Evolutionary conservation across 1,140 invertebrate species (phyloP).

Genomic region (Cydia splendana): DNA sequence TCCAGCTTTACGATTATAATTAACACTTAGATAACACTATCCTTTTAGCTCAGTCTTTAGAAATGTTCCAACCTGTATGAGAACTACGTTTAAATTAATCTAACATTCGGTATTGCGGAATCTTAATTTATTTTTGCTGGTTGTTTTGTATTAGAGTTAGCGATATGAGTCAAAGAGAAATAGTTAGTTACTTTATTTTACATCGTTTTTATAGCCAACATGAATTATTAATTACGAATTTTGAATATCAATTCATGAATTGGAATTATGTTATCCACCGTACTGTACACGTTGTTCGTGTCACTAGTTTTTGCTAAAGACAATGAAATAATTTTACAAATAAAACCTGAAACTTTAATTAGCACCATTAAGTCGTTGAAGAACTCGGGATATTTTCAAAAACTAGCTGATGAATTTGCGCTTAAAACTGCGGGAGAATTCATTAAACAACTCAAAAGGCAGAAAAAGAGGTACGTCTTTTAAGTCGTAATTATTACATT

Average conservation of each 20-base stretch:
- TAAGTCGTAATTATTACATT: constrained; percentile 34
- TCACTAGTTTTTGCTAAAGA: neutral
- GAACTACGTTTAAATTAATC: no score
- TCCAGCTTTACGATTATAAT: no score
- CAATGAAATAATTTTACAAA: constrained; percentile 37
- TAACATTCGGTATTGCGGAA: no score
- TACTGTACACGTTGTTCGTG: constrained; percentile 8
- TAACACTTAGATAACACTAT: no score
- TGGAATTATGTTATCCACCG: neutral
- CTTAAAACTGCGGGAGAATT: constrained; percentile 47
- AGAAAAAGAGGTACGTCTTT: constrained; percentile 30
- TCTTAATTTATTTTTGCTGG: neutral
- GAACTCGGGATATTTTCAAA: constrained; percentile 44
- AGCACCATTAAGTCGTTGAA: constrained; percentile 45
- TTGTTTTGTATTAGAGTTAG: neutral
- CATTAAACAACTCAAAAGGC: constrained; percentile 45
- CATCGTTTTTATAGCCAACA: neutral
- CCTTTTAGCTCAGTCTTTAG: no score
- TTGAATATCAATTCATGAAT: neutral
- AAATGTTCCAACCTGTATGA: no score
- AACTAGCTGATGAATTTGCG: constrained; percentile 48
- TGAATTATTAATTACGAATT: neutral
- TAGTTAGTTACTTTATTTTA: neutral
- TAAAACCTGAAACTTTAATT: constrained; percentile 46
- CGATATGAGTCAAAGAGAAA: neutral